Base-by-base conservation (phyloP, 2,797 vertebrate species). In the Tragopan temminckii region DNA sequence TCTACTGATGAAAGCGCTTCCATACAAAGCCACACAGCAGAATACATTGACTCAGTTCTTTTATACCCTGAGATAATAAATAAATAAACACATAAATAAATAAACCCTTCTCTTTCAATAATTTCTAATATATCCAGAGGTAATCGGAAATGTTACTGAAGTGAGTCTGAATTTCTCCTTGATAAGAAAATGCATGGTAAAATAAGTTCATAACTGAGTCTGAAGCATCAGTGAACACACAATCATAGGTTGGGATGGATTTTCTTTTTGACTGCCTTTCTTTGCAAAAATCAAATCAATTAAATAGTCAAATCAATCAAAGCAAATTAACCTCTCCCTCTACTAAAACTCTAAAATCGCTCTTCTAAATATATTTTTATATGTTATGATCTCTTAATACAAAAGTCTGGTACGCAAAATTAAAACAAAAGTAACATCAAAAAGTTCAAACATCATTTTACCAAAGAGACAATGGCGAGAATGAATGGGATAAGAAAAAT, bases 231-330 rank as follows among this genome's bases (percentile, higher is more conserved):
- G 42, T 16, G 84, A 85, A 48, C 11, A 53, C n/a, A 83, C 1
- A 36, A 36, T 67, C 40, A n/a, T 15, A 86, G 75, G n/a, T 42
- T 36, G 33, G 18, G 36, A 66, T 83, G 48, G 5, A 24, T 80
- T 48, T 88, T 84, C 16, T 74, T 43, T 57, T 70, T 68, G n/a
- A 40, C 8, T 31, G 5, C 11, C 5, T 88, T 70, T 29, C 21
- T 84, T 74, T 45, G 31, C 38, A 81, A 85, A 48, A 89, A 93
- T 40, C 33, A 57, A 75, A 79, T 59, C 17, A 58, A 59, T 77
- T 53, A 52, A 48, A 80, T 4, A 74, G 29, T 81, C 9, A 55
- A 58, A 36, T 29, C 3, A 83, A 21, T 33, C 20, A 33, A 33
- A 33, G 33, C 3, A 76, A 53, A 88, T 68, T 36, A 62, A 46